Evolutionary conservation across 2,888 invertebrate species (phyloP).

Genomic region (Drosophila phalerata): DNA sequence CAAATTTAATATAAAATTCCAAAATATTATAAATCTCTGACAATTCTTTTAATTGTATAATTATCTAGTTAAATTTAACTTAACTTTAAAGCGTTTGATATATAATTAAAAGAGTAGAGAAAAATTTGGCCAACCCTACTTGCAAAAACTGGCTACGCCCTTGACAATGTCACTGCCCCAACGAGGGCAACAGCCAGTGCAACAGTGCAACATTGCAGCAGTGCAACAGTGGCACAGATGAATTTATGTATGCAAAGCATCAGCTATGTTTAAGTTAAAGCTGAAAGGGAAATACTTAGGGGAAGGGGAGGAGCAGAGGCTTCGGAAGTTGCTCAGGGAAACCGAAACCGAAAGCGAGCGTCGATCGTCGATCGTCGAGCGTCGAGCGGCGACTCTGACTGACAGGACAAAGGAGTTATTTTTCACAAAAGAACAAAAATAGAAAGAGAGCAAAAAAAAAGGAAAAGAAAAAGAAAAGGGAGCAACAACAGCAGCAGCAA

Average conservation of each 20-base stretch:
- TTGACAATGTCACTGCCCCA: neutral
- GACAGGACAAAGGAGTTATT: slow-evolving; percentile 85
- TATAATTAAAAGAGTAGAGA: no score
- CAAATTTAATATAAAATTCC: no score
- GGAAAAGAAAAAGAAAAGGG: slow-evolving; percentile 27
- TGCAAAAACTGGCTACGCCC: neutral
- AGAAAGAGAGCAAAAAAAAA: slow-evolving; percentile 67
- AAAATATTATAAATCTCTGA: no score
- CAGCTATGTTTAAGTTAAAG: slow-evolving; percentile 44
- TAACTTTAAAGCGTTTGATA: no score
- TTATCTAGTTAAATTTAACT: no score
- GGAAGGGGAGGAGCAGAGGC: neutral
- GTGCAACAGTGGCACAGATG: slow-evolving; percentile 75
- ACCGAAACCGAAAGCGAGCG: slow-evolving; percentile 66
- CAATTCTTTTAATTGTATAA: no score
- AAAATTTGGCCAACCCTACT: neutral
- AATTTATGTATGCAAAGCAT: slow-evolving; percentile 85
- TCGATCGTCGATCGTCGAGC: slow-evolving; percentile 28
- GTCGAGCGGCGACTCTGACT: slow-evolving; percentile 62
- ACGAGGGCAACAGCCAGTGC: slow-evolving; percentile 23
- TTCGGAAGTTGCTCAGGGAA: slow-evolving; percentile 44
- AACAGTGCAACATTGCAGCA: slow-evolving; percentile 34
- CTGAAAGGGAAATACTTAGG: neutral
- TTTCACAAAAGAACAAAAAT: slow-evolving; percentile 75
- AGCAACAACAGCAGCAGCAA: slow-evolving; percentile 46